Evolutionary conservation across 2,797 vertebrate genomes (phyloP).

Genomic region (Eulemur coronatus): DNA sequence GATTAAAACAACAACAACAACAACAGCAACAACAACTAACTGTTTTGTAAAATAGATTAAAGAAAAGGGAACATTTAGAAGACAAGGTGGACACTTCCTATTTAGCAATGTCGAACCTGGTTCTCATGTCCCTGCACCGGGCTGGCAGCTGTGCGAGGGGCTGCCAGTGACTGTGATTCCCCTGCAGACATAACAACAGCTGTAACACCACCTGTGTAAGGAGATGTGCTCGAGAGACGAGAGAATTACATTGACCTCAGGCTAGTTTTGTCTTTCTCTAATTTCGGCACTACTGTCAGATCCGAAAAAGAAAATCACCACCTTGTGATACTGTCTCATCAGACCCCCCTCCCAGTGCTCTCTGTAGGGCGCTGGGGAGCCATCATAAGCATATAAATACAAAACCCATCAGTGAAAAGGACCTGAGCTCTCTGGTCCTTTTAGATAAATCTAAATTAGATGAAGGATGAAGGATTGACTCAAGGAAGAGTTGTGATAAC

Average conservation of each 20-base stretch:
- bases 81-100: constrained; percentile 32
- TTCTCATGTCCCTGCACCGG: background rate
- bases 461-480: background rate
- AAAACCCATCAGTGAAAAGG: background rate
- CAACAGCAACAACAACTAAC: background rate
- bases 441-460: background rate
- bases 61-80: constrained; percentile 33
- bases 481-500: constrained; percentile 14
- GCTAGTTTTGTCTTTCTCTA: constrained; percentile 58
- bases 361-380: background rate
- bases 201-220: constrained; percentile 68
- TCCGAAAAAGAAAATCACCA: constrained; percentile 52
- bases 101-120: constrained; percentile 62
- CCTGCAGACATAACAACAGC: constrained; percentile 71
- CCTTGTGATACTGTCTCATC: background rate
- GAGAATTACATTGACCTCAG: constrained; percentile 62
- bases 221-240: constrained; percentile 18
- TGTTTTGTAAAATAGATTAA: background rate
- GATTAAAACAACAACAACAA: background rate
- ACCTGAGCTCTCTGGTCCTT: background rate
- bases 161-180: constrained; percentile 53
- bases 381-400: background rate
- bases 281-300: constrained; percentile 52
- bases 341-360: background rate
- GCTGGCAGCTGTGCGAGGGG: constrained; percentile 56